Evolutionary conservation across 2,888 invertebrate genomes (phyloP).

Genomic region (Volucella zonaria): DNA sequence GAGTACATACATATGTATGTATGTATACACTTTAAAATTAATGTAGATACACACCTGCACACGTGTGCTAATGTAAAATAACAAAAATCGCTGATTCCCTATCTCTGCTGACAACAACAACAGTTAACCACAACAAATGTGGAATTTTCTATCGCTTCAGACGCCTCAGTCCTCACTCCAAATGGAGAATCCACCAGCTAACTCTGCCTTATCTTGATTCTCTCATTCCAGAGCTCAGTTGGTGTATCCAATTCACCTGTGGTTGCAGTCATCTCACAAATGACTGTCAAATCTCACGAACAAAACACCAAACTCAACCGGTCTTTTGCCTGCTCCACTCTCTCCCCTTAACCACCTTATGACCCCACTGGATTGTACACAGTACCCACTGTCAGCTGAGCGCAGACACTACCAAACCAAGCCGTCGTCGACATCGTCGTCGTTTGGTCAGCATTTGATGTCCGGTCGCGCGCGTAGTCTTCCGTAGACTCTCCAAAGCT

Average conservation of each 20-base stretch:
- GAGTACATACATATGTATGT: background rate
- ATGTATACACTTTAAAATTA: too few relatives aligned
- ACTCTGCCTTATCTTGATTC: constrained; percentile 29
- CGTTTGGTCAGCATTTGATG: constrained; percentile 57
- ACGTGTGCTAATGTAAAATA: constrained; percentile 15
- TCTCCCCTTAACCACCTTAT: constrained; percentile 6
- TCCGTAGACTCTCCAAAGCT: constrained; percentile 65
- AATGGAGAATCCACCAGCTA: constrained; percentile 26
- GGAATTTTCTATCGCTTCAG: constrained; percentile 45
- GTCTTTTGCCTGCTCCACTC: constrained; percentile 22
- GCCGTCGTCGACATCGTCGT: background rate
- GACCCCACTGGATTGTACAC: constrained; percentile 29
- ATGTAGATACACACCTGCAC: background rate
- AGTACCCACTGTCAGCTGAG: constrained; percentile 53
- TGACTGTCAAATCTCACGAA: constrained; percentile 44
- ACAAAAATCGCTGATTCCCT: constrained; percentile 31
- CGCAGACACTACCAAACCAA: constrained; percentile 46
- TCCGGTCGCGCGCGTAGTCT: constrained; percentile 70
- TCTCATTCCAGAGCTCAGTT: constrained; percentile 21
- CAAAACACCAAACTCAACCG: constrained; percentile 50
- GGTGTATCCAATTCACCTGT: constrained; percentile 47
- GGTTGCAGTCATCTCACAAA: constrained; percentile 52
- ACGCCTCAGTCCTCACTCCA: constrained; percentile 26
- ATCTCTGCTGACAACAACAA: constrained; percentile 28
- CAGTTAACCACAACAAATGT: constrained; percentile 64